Evolutionary conservation across 2,113 vertebrate genomes (phyloP), one percentile per base, ranked within the genome.

Genomic region (Mustela nigripes): DNA sequence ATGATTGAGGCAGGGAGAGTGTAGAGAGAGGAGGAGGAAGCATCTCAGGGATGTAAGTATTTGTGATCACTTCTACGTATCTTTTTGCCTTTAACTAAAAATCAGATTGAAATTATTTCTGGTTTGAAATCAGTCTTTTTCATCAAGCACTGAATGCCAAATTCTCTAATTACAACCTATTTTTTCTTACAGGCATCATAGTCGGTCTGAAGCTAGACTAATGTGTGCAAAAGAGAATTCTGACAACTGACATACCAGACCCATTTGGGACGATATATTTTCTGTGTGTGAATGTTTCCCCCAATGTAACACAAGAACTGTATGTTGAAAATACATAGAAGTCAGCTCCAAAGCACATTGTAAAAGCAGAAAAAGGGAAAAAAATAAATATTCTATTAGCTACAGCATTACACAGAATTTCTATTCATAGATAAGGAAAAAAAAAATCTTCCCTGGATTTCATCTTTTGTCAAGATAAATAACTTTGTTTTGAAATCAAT

Each of bases 21-120:
- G 4, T 73, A 53, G 73, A 21, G 45, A 82, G 80, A 76, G 28
- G 53, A 90, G 16, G 50, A 39, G 42, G 36, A 39, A 86, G 7
- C 31, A 53, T 76, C 58, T 78, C 71, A 79, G 84, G 63, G 92
- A 87, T 62, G 4, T 12, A 60, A 82, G 67, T 67, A 28, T 78
- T 82, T 9, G 18, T 48, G 5, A 71, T 74, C 15, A 94, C 50
- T 48, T 92, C 26, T 10, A 60, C 15, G 6, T 48, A 16, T 73
- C 12, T 78, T 92, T 92, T 78, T 81, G 86, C 62, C n/a, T 97
- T 90, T 94, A 94, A 97, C 95, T 94, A 97, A 95, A 97, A 92
- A 39, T 65, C 58, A 89, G 9, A 48, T 89, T 90, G 69, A 92
- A 92, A 87, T 94, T 74, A 94, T 92, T 96, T 89, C 63, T 90